These are phyloP conservation scores for Thaumetopoea pityocampa DNA, from an alignment of 1,140 invertebrate species.

Conservation along the genomic window DNA sequence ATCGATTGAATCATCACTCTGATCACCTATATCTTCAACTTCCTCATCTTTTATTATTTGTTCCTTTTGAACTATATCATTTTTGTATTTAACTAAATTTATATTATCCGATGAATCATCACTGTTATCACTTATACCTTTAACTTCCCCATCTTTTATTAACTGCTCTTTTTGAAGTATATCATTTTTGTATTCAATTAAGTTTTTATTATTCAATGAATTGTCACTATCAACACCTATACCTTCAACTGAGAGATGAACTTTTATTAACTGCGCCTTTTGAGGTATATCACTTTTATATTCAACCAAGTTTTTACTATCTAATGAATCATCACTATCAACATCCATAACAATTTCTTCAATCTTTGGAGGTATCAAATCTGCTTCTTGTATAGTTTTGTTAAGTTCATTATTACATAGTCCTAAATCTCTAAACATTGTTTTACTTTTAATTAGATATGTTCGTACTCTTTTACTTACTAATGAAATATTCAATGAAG, in stretches of 20 bases:
- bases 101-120: no score
- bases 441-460: slow-evolving; percentile 2
- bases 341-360: not conserved
- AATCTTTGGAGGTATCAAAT: not conserved
- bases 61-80: slow-evolving; percentile 1
- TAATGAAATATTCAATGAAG: slow-evolving; percentile 24
- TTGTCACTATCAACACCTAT: not conserved
- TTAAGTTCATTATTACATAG: no score
- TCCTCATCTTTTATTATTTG: not conserved
- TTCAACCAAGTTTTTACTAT: not conserved
- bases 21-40: not conserved
- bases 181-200: slow-evolving; percentile 2
- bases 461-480: slow-evolving; percentile 6
- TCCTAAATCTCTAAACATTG: not conserved
- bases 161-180: not conserved
- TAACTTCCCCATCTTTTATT: no score
- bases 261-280: no score
- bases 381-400: not conserved
- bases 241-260: no score
- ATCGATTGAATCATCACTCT: no score
- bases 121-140: no score
- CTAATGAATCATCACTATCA: not conserved
- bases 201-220: not conserved
- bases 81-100: not conserved
- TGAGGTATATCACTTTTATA: slow-evolving; percentile 4